Base-by-base conservation (phyloP, 2,888 invertebrate genomes). In the Fissipunctia ypsillon region DNA sequence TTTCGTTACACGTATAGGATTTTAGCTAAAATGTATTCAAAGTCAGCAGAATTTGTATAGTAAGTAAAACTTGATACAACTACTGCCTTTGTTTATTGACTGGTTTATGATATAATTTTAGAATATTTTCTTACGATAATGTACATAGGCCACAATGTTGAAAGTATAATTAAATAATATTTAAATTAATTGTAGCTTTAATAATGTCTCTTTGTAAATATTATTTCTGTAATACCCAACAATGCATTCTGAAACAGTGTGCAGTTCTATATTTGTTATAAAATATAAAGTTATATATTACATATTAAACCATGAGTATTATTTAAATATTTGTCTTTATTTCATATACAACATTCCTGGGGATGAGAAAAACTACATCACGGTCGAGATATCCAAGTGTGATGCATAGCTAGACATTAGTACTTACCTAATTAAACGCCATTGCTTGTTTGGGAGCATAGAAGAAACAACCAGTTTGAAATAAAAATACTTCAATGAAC, bases 231-330 rank as follows among this genome's bases (percentile, higher is more conserved):
- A 90, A 91, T 91, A 91, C 86, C 91, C 90, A 90, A 90, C 80
- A 88, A 85, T 87, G 88, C 92, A 90, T 93, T 88, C 94, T 93
- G 90, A 88, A 89, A 87, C 91, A 93, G 93, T 92, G 89, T 93
- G 92, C 91, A 90, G 92, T 93, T 94, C 92, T 95, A 96, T 96
- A 96, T 95, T 96, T 96, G 96, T 96, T 96, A 96, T 91, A 95
- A 95, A 96, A 95, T 95, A 96, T 94, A 95, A 95, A 95, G 93
- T 94, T 95, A 92, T 91, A 91, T 93, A 93, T 91, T 85, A 87
- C 89, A 89, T 90, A 88, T 84, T 82, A 83, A 84, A 75, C 64
- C 69, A 79, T 63, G 81, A 69, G 82, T 90, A 89, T 92, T 78
- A 88, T 90, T 90, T 80, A n/a, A 48, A 69, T 2, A 38, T 43